phyloP scores from a whole-genome alignment of 92 coral and sea anemone genomes.

The Paramuricea clavata region DNA sequence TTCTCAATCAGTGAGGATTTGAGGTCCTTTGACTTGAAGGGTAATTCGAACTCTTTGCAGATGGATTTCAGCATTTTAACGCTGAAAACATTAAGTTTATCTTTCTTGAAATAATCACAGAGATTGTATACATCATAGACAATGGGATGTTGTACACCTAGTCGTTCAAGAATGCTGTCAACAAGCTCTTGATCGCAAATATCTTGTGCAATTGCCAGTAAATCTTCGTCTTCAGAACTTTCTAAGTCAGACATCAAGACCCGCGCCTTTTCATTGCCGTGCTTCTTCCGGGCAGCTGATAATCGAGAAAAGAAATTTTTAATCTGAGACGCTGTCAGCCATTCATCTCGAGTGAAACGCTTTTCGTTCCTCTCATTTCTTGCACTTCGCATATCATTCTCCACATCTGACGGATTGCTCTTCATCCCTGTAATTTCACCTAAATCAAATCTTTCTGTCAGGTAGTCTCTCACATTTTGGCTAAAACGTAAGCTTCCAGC shows the following conservation, averaged over 20 bases:
- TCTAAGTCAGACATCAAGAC: not conserved
- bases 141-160: slow-evolving; percentile 33
- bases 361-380: slow-evolving; percentile 37
- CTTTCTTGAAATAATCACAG: slow-evolving; percentile 10
- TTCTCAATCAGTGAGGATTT: not conserved
- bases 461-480: not conserved
- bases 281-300: slow-evolving; percentile 2
- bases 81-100: not conserved
- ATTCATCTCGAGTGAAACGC: slow-evolving; percentile 30
- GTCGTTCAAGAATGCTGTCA: slow-evolving; percentile 3
- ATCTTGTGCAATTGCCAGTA: not conserved
- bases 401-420: slow-evolving; percentile 23
- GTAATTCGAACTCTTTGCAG: not conserved
- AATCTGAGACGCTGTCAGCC: slow-evolving; percentile 40
- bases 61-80: not conserved
- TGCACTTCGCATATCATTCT: slow-evolving; percentile 32
- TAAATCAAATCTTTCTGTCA: slow-evolving; percentile 36
- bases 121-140: slow-evolving; percentile 26
- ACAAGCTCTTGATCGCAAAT: not conserved
- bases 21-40: not conserved
- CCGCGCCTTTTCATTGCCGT: not conserved
- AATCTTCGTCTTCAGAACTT: not conserved
- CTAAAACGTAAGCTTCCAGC: not conserved
- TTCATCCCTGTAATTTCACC: slow-evolving; percentile 29
- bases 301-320: not conserved